These are phyloP conservation scores for Xylophagus ater DNA, from an alignment of 2,888 invertebrate genomes.

Conservation along the genomic window DNA sequence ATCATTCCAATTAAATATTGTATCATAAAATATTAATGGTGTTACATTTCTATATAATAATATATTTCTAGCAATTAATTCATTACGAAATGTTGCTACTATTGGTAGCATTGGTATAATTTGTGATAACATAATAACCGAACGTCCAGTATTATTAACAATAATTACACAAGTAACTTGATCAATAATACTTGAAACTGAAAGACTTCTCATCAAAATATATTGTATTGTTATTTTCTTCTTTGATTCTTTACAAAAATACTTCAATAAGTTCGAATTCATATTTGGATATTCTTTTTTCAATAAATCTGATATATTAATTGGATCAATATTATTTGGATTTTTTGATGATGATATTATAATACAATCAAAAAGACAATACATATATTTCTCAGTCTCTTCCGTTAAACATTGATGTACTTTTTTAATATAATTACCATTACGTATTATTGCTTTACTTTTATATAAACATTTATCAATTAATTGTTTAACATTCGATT, in stretches of 20 bases:
- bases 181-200: background rate
- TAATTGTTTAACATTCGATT: background rate
- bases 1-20: conserved; percentile 1
- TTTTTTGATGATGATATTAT: background rate
- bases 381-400: background rate
- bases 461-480: background rate
- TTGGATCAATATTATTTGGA: background rate
- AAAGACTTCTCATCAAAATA: conserved; percentile 5
- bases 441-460: conserved; percentile 2
- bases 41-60: conserved; percentile 11
- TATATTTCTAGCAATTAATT: background rate
- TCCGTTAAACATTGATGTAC: conserved; percentile 1
- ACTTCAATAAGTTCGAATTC: conserved; percentile 11
- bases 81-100: conserved; percentile 6
- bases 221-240: background rate
- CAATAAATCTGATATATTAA: conserved; percentile 1
- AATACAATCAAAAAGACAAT: conserved; percentile 12
- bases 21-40: conserved; percentile 3
- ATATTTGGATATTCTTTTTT: conserved; percentile 9
- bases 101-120: conserved; percentile 10
- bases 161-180: conserved; percentile 10
- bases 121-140: conserved; percentile 6
- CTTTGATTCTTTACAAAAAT: conserved; percentile 2
- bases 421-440: background rate
- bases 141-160: conserved; percentile 10